phyloP scores from a whole-genome alignment of 37 sponge, comb jelly and placozoan species.

The Chondrosia reniformis region DNA sequence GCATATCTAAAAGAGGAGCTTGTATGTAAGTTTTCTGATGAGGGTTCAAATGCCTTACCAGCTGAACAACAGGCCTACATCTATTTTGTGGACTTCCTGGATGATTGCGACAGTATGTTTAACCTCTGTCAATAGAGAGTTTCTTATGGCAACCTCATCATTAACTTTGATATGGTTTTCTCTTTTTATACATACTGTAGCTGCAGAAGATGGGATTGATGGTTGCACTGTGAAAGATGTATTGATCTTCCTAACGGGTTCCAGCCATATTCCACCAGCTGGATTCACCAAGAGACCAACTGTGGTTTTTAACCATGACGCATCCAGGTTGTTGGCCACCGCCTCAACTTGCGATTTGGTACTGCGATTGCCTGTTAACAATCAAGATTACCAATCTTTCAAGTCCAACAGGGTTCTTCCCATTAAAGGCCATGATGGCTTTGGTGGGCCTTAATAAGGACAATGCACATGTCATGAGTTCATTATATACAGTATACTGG shows the following conservation, averaged over 20 bases:
- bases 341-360: slow-evolving; percentile 34
- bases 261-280: slow-evolving; percentile 21
- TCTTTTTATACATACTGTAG: neutral
- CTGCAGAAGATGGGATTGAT: neutral
- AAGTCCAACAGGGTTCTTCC: neutral
- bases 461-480: too few relatives aligned
- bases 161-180: neutral
- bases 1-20: slow-evolving; percentile 11
- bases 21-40: neutral
- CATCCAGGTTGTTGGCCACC: neutral
- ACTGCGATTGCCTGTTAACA: neutral
- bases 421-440: slow-evolving; percentile 26
- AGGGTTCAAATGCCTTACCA: neutral
- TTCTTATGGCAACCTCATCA: neutral
- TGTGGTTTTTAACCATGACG: slow-evolving; percentile 1
- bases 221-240: slow-evolving; percentile 15
- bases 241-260: slow-evolving; percentile 28
- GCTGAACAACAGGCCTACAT: slow-evolving; percentile 13
- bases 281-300: slow-evolving; percentile 2
- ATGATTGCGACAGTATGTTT: slow-evolving; percentile 37
- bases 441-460: neutral
- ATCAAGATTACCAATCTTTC: neutral
- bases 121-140: neutral
- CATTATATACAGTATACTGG: neutral
- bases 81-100: slow-evolving; percentile 39